Conservation (phyloP, 1,140 invertebrate species). For the Papilio polytes region DNA sequence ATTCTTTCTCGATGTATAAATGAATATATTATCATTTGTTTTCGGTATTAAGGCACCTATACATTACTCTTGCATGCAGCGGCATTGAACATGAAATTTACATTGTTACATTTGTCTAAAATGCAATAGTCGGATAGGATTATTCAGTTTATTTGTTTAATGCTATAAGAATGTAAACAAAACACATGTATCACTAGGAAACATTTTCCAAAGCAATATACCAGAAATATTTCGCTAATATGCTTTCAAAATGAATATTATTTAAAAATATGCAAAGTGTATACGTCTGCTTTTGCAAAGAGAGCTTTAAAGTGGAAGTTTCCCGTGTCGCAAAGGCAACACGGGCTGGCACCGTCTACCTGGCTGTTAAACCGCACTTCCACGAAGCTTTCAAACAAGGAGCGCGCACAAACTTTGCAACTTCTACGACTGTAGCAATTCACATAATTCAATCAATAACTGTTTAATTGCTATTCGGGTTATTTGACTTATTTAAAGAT, state of each 20-base stretch:
- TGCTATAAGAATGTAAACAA: not conserved
- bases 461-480: not conserved
- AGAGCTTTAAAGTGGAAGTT: conserved; percentile 33
- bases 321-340: conserved; percentile 30
- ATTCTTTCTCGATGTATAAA: not conserved
- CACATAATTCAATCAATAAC: conserved; percentile 37
- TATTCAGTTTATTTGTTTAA: too few species aligned
- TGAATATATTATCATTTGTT: not conserved
- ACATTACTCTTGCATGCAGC: too few species aligned
- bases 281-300: conserved; percentile 27
- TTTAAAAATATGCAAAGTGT: conserved; percentile 32
- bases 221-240: not conserved
- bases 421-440: not conserved
- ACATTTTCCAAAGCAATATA: not conserved
- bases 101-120: not conserved
- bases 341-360: conserved; percentile 22
- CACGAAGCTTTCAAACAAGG: conserved; percentile 3
- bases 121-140: too few species aligned
- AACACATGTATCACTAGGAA: not conserved
- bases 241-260: not conserved
- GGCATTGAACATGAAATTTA: too few species aligned
- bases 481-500: conserved; percentile 19
- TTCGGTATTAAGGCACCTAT: not conserved
- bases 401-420: conserved; percentile 22
- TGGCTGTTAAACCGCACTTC: not conserved